These are phyloP conservation scores for Drosophila dives DNA, from an alignment of 2,888 invertebrate genomes.

Conservation along the genomic window DNA sequence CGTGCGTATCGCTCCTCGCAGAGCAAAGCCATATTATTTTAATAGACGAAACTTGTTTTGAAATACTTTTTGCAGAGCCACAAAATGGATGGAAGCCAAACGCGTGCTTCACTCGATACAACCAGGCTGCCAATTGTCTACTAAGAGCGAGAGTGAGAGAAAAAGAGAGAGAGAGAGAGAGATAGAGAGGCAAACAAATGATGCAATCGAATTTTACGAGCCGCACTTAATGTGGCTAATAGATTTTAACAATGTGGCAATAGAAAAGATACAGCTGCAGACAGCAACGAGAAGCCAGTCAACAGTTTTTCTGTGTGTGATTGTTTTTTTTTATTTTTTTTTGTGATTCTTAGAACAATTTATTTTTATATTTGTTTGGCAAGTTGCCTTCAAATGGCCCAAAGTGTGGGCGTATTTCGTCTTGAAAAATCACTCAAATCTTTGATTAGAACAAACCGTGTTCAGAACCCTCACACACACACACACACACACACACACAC, in stretches of 20 bases:
- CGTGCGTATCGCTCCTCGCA: constrained; percentile 13
- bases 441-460: constrained; percentile 29
- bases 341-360: constrained; percentile 69
- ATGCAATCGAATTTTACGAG: constrained; percentile 81
- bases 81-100: constrained; percentile 47
- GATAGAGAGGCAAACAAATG: constrained; percentile 77
- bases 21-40: constrained; percentile 62
- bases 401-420: constrained; percentile 55
- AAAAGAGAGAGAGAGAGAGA: not conserved
- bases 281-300: constrained; percentile 64
- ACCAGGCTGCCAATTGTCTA: constrained; percentile 48
- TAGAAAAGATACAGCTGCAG: constrained; percentile 74
- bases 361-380: constrained; percentile 80
- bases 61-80: constrained; percentile 63
- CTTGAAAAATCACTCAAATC: constrained; percentile 70
- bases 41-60: constrained; percentile 72
- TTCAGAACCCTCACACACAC: constrained; percentile 11
- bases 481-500: not conserved
- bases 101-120: constrained; percentile 7
- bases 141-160: not conserved
- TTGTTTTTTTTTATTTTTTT: constrained; percentile 26
- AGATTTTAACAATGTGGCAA: constrained; percentile 81
- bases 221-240: constrained; percentile 81
- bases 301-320: constrained; percentile 22
- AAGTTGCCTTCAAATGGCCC: constrained; percentile 75